Base-by-base conservation (phyloP, 2,113 vertebrate species). In the Diphyllodes magnificus region DNA sequence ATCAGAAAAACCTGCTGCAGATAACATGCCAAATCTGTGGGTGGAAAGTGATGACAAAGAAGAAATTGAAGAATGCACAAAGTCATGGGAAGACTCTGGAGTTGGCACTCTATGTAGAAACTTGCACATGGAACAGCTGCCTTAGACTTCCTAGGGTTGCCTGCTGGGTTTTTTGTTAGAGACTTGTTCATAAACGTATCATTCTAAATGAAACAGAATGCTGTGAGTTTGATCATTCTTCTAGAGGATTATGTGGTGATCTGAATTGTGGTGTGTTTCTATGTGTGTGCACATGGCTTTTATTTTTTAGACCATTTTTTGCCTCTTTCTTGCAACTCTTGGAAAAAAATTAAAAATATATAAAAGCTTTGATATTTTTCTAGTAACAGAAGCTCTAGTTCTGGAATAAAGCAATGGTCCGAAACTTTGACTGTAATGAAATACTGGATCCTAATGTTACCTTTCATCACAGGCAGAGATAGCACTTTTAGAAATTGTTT, bases 401-500 rank as follows among this genome's bases (percentile, higher is more conserved):
- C 96, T 97, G 95, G 96, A 96, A 93, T 82, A 93, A 95, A 98
- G 89, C 92, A 96, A 94, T 97, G 95, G 47, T 97, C 91, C 94
- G 90, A 91, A 94, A 64, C 73, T 77, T 95, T 82, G 84, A 84
- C 72, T 94, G 92, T 92, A 91, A 94, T 40, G 50, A 96, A 94
- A 88, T 96, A 95, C 44, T 96, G 88, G 83, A 89, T 95, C 81
- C n/a, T 81, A 49, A 81, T 90, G 81, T 95, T 96, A 97, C 83
- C 68, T 97, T 97, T 93, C 85, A 75, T 81, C 85, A 90, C 77
- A 71, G 92, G 82, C 94, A 96, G 95, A 97, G 96, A 96, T 84
- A 98, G 98, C 97, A 98, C 98, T 98, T 98, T 97, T 97, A 98
- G 97, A 90, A 96, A 88, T 93, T 57, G 82, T 87, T 92, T 77